Evolutionary conservation across 2,113 vertebrate species (phyloP).

Genomic region (Spizaetus ornatus): DNA sequence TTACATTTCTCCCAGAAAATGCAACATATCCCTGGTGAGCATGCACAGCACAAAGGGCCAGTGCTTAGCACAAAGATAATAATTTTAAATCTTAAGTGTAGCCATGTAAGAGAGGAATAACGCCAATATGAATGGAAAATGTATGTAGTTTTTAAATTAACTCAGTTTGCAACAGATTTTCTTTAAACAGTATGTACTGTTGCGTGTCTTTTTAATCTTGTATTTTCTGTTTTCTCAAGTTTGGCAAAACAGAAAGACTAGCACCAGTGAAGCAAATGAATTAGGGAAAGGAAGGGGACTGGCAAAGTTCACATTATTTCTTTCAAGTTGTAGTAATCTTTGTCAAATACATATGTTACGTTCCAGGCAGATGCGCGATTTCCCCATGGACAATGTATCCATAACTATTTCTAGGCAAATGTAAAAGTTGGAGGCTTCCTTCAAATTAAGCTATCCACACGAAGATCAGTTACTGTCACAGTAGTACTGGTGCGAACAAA

Average conservation of each 20-base stretch:
- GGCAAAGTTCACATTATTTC: background rate
- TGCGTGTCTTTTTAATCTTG: background rate
- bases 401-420: background rate
- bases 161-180: background rate
- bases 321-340: background rate
- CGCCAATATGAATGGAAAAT: background rate
- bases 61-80: background rate
- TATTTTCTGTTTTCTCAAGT: background rate
- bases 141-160: background rate
- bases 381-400: accelerated
- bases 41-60: background rate
- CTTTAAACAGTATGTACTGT: background rate
- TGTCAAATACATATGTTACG: background rate
- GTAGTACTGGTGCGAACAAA: background rate
- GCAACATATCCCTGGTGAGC: background rate
- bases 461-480: background rate
- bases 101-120: background rate
- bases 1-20: background rate
- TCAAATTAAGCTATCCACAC: background rate
- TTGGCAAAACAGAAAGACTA: background rate
- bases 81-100: background rate
- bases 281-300: background rate
- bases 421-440: background rate
- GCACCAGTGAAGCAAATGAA: background rate
- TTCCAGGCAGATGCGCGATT: background rate